These are phyloP conservation scores for Psittacus erithacus DNA, from an alignment of 2,113 vertebrate species.

Conservation along the genomic window DNA sequence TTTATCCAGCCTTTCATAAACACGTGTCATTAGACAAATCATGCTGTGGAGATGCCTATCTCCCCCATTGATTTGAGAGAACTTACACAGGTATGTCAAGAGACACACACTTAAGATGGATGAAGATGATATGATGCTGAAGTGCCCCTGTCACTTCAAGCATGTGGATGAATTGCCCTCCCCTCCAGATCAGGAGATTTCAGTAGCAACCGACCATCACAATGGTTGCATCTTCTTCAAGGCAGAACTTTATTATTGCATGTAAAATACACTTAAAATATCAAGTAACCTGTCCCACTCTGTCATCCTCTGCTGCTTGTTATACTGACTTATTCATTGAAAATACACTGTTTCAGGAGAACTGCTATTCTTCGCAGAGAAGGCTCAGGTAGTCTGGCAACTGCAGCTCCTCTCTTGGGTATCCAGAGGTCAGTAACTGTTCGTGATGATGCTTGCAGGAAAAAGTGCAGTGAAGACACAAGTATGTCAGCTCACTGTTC, in stretches of 20 bases:
- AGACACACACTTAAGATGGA: not conserved
- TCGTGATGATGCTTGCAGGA: not conserved
- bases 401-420: not conserved
- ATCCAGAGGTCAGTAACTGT: not conserved
- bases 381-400: fast-evolving
- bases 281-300: not conserved
- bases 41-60: not conserved
- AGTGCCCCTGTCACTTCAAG: fast-evolving
- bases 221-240: not conserved
- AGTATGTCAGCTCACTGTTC: not conserved
- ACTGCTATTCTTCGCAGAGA: not conserved
- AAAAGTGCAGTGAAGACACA: not conserved
- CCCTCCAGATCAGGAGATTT: not conserved
- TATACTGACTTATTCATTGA: not conserved
- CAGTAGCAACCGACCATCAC: not conserved
- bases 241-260: not conserved
- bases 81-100: not conserved
- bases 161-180: not conserved
- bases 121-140: not conserved
- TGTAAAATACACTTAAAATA: not conserved
- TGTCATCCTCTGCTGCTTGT: not conserved
- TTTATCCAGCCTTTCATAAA: not conserved
- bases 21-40: not conserved
- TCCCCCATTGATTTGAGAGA: not conserved
- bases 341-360: not conserved